Evolutionary conservation across 1,140 invertebrate species (phyloP).

Genomic region (Battus philenor): DNA sequence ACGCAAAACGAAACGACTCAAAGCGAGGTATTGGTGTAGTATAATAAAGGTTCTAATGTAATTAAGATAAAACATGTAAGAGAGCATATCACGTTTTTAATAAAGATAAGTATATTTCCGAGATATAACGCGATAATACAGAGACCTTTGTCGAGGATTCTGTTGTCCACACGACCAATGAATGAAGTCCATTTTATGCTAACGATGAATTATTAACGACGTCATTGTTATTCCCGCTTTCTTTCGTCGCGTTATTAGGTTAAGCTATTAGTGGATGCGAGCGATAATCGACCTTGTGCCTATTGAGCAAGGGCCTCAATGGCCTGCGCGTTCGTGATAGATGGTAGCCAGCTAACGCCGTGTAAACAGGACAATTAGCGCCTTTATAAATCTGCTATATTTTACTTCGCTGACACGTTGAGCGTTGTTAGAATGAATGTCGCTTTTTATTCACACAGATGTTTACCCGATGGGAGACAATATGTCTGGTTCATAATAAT

Average conservation of each 20-base stretch:
- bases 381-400: slow-evolving; percentile 15
- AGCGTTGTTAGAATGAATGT: too few relatives aligned
- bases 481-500: too few relatives aligned
- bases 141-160: too few relatives aligned
- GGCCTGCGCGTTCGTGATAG: background rate
- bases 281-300: slow-evolving; percentile 1
- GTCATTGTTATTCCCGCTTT: slow-evolving; percentile 54
- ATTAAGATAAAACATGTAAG: background rate
- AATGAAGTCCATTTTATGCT: slow-evolving; percentile 49
- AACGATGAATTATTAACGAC: slow-evolving; percentile 63
- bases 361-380: slow-evolving; percentile 14
- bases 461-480: too few relatives aligned
- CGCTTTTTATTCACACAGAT: too few relatives aligned
- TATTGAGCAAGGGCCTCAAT: background rate
- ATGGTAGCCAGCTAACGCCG: slow-evolving; percentile 1
- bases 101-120: slow-evolving; percentile 6
- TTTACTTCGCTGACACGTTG: slow-evolving; percentile 4
- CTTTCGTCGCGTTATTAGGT: slow-evolving; percentile 40
- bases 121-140: too few relatives aligned
- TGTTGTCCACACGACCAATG: slow-evolving; percentile 27
- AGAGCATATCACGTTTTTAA: background rate
- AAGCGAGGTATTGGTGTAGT: too few relatives aligned
- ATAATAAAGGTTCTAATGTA: background rate
- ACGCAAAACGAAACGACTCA: too few relatives aligned
- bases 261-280: slow-evolving; percentile 22